phyloP scores from a whole-genome alignment of 2,797 vertebrate species.

The Pachyuromys duprasi region DNA sequence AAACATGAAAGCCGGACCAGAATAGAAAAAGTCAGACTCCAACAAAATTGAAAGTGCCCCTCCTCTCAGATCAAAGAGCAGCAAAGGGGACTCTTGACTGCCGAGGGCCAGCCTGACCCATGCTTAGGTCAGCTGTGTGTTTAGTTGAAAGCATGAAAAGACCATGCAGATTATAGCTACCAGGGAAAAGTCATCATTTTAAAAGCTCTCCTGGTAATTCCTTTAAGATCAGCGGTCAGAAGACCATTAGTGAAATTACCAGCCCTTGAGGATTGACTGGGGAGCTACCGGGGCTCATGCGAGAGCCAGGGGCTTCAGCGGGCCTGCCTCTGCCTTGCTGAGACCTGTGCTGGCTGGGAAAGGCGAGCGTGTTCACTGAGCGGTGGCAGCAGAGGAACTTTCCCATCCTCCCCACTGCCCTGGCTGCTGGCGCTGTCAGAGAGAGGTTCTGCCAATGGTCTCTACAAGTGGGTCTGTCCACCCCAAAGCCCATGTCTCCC shows the following conservation, averaged over 20 bases:
- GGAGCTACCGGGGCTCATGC: not conserved
- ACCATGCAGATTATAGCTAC: not conserved
- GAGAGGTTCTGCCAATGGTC: not conserved
- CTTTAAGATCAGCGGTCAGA: constrained; percentile 64
- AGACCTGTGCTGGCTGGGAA: not conserved
- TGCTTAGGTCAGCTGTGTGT: not conserved
- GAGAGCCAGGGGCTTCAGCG: not conserved
- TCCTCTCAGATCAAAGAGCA: not conserved
- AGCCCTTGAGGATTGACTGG: not conserved
- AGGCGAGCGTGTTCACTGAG: not conserved
- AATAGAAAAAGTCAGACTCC: not conserved
- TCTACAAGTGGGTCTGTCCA: not conserved
- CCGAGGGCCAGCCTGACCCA: fast-evolving
- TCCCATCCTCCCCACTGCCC: not conserved
- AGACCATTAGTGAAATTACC: constrained; percentile 59
- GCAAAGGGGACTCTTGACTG: fast-evolving
- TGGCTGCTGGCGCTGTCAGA: too few relatives aligned
- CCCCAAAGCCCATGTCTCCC: not conserved
- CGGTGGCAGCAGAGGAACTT: not conserved
- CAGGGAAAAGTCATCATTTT: constrained; percentile 45
- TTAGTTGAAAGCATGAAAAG: not conserved
- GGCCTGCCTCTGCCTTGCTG: not conserved
- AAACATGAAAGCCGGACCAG: not conserved
- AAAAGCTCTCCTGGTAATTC: constrained; percentile 61
- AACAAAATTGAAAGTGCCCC: not conserved